These are phyloP conservation scores for Eucriotettix oculatus DNA, from an alignment of 2,888 invertebrate species.

Conservation along the genomic window DNA sequence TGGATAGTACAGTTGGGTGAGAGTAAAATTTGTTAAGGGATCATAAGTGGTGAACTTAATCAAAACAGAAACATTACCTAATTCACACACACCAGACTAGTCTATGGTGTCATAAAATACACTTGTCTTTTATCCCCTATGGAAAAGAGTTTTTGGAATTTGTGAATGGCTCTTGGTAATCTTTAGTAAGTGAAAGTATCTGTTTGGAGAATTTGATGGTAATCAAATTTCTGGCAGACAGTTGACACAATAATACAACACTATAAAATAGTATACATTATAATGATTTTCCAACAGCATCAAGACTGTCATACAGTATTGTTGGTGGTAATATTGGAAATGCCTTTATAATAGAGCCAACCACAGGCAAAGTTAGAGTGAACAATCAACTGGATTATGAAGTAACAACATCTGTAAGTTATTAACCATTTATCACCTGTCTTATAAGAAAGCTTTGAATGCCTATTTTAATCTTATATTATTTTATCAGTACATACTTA, in stretches of 20 bases:
- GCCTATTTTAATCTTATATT: conserved; percentile 14
- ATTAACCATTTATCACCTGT: neutral
- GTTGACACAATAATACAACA: no score
- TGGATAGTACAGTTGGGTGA: no score
- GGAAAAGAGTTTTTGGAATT: neutral
- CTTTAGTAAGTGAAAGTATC: no score
- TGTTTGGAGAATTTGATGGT: no score
- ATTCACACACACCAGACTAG: neutral
- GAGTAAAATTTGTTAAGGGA: no score
- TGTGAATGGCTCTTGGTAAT: no score
- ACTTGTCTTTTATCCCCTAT: neutral
- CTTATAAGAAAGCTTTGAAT: neutral
- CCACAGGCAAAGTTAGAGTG: conserved; percentile 72
- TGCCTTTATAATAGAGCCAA: conserved; percentile 69
- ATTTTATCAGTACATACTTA: conserved; percentile 52
- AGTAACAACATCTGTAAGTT: conserved; percentile 41
- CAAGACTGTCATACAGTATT: conserved; percentile 74
- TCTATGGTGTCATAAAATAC: no score
- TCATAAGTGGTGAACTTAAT: no score
- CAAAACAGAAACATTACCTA: neutral
- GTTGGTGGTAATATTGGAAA: conserved; percentile 70
- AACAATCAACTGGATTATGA: conserved; percentile 68
- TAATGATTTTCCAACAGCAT: conserved; percentile 20
- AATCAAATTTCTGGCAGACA: no score
- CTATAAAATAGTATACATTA: neutral